Conservation (phyloP, 2,113 vertebrate species). For the Varanus komodoensis region DNA sequence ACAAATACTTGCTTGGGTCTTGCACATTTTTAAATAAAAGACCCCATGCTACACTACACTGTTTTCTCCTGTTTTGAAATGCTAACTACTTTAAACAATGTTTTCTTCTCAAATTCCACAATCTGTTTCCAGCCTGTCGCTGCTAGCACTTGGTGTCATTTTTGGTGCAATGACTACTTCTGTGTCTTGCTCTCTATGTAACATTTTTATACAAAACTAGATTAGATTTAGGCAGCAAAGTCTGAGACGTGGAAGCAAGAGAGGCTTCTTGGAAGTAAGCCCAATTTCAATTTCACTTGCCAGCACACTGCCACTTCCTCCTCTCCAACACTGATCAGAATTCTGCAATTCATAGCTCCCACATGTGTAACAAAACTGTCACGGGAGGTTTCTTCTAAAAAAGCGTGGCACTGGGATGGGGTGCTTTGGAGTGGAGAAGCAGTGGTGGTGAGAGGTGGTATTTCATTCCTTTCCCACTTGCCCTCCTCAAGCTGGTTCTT, state of each 20-base stretch:
- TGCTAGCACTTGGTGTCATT: background rate
- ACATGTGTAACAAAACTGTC: background rate
- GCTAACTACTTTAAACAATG: background rate
- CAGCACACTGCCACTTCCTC: background rate
- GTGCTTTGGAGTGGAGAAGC: background rate
- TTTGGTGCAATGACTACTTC: background rate
- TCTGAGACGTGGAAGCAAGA: constrained; percentile 32
- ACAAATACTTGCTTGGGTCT: background rate
- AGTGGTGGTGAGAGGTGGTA: background rate
- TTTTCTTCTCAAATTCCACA: background rate
- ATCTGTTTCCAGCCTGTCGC: background rate
- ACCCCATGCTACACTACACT: background rate
- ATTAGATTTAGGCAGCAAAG: constrained; percentile 27
- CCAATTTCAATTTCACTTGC: constrained; percentile 45
- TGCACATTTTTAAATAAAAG: background rate
- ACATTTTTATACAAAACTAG: constrained; percentile 7
- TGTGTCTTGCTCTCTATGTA: constrained; percentile 7
- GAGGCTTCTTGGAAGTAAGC: constrained; percentile 59
- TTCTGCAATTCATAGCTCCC: background rate
- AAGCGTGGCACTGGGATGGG: background rate
- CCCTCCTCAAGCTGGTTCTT: too few species aligned
- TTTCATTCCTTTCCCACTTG: background rate
- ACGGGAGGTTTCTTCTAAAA: too few species aligned
- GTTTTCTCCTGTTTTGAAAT: background rate
- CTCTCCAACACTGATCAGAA: background rate